Evolutionary conservation across 2,888 invertebrate genomes (phyloP).

Genomic region (Gastrophysa polygoni): DNA sequence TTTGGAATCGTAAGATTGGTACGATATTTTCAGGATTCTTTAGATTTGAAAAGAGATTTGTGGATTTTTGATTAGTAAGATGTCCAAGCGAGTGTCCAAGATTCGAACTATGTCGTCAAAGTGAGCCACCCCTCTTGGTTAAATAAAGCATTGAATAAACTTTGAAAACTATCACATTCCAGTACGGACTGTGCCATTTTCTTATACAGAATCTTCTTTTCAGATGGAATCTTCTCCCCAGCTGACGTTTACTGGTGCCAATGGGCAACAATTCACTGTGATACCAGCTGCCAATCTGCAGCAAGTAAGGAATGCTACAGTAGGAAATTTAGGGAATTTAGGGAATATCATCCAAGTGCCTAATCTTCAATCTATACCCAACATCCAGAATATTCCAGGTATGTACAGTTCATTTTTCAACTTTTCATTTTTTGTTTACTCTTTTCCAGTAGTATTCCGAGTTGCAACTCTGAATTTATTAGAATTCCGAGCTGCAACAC

Average conservation of each 20-base stretch:
- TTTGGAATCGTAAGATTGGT: too few species aligned
- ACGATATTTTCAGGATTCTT: too few species aligned
- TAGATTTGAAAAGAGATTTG: too few species aligned
- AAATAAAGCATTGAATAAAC: too few species aligned
- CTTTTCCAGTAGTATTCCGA: too few species aligned
- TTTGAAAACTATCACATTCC: too few species aligned
- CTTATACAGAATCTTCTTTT: slow-evolving; percentile 2
- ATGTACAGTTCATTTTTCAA: not conserved
- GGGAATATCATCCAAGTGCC: slow-evolving; percentile 62
- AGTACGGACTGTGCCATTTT: not conserved
- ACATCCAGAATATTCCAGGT: slow-evolving; percentile 70
- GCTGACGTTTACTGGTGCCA: slow-evolving; percentile 74
- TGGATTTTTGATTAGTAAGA: too few species aligned
- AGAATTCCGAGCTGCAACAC: too few species aligned
- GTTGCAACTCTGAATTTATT: too few species aligned
- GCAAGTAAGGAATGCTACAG: slow-evolving; percentile 52
- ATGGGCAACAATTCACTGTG: slow-evolving; percentile 83
- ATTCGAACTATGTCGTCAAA: too few species aligned
- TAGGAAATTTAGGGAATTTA: slow-evolving; percentile 37
- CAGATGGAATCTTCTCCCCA: slow-evolving; percentile 52
- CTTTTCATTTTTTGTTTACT: not conserved
- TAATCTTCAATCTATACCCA: slow-evolving; percentile 70
- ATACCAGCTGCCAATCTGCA: slow-evolving; percentile 71
- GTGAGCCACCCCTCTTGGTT: too few species aligned
- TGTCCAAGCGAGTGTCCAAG: too few species aligned